phyloP scores from a whole-genome alignment of 1,140 invertebrate species.

The Drosophila yakuba region DNA sequence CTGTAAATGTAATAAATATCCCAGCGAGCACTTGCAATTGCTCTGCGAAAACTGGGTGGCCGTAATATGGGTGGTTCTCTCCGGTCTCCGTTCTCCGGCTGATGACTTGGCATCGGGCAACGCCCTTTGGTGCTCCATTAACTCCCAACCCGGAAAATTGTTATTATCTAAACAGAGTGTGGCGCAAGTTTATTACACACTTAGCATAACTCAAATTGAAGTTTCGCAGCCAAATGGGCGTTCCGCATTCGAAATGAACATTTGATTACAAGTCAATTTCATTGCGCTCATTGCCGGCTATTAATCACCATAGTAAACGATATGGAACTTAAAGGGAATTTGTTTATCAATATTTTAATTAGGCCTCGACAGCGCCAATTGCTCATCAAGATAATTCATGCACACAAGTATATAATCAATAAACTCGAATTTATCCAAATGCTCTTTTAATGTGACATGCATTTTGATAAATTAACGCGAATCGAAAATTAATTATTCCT shows the following conservation, averaged over 20 bases:
- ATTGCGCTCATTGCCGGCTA: slow-evolving; percentile 9
- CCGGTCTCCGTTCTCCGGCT: too few species aligned
- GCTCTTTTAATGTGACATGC: slow-evolving; percentile 34
- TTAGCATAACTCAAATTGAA: slow-evolving; percentile 48
- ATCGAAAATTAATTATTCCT: slow-evolving; percentile 14
- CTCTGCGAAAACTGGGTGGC: slow-evolving; percentile 50
- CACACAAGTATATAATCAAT: slow-evolving; percentile 18
- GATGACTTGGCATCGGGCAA: slow-evolving; percentile 14
- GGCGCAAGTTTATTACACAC: slow-evolving; percentile 66
- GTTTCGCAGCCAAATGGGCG: slow-evolving; percentile 28
- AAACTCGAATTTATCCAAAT: slow-evolving; percentile 49
- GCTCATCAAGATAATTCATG: slow-evolving; percentile 42
- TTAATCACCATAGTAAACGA: slow-evolving; percentile 36
- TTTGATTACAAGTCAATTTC: slow-evolving; percentile 36
- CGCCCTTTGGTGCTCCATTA: slow-evolving; percentile 55
- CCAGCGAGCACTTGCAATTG: slow-evolving; percentile 31
- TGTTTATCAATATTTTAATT: slow-evolving; percentile 66
- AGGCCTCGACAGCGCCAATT: slow-evolving; percentile 23
- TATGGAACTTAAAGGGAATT: slow-evolving; percentile 66
- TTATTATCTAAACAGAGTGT: slow-evolving; percentile 59
- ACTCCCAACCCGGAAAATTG: slow-evolving; percentile 57
- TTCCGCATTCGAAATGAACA: slow-evolving; percentile 24
- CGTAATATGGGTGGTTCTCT: slow-evolving; percentile 5
- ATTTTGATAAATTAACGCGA: slow-evolving; percentile 48
- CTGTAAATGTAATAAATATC: slow-evolving; percentile 76